Conservation (phyloP, 2,888 invertebrate genomes). For the Perithous albicinctus region DNA sequence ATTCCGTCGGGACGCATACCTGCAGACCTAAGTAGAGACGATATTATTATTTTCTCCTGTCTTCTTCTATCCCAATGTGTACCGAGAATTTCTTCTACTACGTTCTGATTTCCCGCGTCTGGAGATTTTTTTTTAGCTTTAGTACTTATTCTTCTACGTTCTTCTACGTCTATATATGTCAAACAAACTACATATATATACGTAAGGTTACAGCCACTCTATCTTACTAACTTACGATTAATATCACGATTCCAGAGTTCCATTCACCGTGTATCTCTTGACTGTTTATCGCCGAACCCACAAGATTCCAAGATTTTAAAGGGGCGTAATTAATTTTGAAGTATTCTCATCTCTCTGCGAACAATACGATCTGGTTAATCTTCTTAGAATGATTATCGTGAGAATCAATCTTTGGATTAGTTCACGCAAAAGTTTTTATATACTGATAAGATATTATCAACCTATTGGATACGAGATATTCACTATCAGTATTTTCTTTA, state of each 20-base stretch:
- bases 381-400: conserved; percentile 6
- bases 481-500: not conserved
- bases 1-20: conserved; percentile 72
- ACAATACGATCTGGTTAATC: conserved; percentile 8
- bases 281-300: conserved; percentile 22
- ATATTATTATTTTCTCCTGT: conserved; percentile 71
- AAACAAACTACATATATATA: no score
- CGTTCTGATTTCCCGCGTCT: conserved; percentile 42
- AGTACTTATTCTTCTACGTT: no score
- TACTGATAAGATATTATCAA: not conserved
- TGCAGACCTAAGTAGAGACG: conserved; percentile 72
- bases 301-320: conserved; percentile 13
- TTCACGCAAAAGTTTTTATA: conserved; percentile 13
- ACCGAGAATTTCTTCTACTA: conserved; percentile 42
- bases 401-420: not conserved
- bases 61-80: conserved; percentile 44
- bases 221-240: conserved; percentile 43
- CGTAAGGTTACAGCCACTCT: not conserved
- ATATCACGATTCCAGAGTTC: conserved; percentile 12
- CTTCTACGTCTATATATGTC: no score
- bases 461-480: not conserved
- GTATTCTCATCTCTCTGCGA: conserved; percentile 11
- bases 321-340: conserved; percentile 50
- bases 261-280: conserved; percentile 35
- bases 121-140: conserved; percentile 18